phyloP scores from a whole-genome alignment of 2,113 vertebrate species.

The Otus sunia region DNA sequence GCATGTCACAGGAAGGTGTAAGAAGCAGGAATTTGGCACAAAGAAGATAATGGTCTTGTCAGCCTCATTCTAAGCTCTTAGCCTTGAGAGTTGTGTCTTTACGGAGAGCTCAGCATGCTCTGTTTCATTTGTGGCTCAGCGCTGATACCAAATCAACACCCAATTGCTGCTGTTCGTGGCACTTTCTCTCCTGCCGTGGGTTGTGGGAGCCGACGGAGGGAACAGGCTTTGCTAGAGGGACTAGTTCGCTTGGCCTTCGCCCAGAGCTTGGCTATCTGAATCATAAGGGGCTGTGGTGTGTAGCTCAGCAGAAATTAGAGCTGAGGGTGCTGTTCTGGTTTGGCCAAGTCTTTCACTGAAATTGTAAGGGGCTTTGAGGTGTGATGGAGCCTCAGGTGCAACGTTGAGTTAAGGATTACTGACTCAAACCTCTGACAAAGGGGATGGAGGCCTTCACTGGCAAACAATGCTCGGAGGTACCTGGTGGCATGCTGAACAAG shows the following conservation, averaged over 20 bases:
- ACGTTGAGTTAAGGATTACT: fast-evolving
- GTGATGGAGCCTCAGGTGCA: not conserved
- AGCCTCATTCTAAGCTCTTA: not conserved
- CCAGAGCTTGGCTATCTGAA: not conserved
- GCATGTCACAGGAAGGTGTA: not conserved
- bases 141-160: not conserved
- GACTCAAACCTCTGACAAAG: not conserved
- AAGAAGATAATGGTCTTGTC: not conserved
- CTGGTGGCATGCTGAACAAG: not conserved
- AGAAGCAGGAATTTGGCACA: not conserved
- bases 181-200: not conserved
- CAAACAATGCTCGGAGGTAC: not conserved
- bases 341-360: not conserved
- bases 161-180: fast-evolving
- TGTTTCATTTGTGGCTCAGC: not conserved
- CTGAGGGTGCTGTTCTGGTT: not conserved
- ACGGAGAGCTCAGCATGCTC: not conserved
- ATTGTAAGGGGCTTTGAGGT: not conserved
- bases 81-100: not conserved
- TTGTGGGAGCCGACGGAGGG: not conserved
- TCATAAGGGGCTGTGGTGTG: not conserved
- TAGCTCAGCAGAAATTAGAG: conserved; percentile 20
- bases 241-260: not conserved
- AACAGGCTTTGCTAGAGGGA: conserved; percentile 53
- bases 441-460: not conserved